Evolutionary conservation across 2,797 vertebrate genomes (phyloP).

Genomic region (Lagorchestes hirsutus): DNA sequence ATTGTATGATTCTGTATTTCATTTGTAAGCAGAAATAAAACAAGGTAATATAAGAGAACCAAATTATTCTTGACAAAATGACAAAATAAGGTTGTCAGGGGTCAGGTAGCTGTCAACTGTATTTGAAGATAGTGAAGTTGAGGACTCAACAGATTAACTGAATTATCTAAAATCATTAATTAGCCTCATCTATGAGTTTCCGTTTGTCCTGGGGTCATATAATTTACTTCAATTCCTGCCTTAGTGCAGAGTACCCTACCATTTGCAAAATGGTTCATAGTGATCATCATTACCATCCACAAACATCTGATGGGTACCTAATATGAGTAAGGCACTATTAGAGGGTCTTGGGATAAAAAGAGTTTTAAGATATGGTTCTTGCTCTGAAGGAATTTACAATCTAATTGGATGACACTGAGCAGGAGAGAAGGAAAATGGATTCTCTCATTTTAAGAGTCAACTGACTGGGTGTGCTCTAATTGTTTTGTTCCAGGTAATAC

Average conservation of each 20-base stretch:
- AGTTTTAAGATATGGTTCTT: not conserved
- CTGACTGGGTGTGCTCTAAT: not conserved
- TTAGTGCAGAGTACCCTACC: not conserved
- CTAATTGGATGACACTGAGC: not conserved
- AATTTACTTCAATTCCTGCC: not conserved
- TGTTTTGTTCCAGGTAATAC: slow-evolving; percentile 38
- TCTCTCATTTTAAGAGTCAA: slow-evolving; percentile 12
- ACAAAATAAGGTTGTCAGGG: not conserved
- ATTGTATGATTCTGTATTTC: not conserved
- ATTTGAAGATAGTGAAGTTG: not conserved
- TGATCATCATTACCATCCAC: not conserved
- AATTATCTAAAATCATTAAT: not conserved
- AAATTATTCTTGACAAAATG: not conserved
- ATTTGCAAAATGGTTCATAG: not conserved
- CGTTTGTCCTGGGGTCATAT: not conserved
- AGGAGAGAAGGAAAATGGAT: not conserved
- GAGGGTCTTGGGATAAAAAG: not conserved
- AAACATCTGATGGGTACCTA: not conserved
- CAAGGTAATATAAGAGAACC: not conserved
- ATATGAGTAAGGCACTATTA: not conserved
- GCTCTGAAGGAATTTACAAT: not conserved
- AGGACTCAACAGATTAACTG: not conserved
- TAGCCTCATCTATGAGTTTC: not conserved
- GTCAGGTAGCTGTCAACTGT: not conserved
- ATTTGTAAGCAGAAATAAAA: not conserved